Conservation (phyloP, 2,888 invertebrate species). For the Aphodius sticticus region DNA sequence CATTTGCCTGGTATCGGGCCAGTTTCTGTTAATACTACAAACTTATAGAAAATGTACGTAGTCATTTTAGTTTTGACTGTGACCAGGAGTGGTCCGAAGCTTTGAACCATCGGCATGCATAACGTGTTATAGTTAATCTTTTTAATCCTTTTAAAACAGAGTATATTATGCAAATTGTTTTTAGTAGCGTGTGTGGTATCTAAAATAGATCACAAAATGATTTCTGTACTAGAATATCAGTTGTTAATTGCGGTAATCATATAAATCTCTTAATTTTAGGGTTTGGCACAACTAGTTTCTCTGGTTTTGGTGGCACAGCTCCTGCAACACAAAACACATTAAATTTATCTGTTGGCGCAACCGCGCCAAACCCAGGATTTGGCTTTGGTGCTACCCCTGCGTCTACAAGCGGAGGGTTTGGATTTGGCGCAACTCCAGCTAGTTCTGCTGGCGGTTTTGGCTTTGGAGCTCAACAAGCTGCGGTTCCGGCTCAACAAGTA, state of each 20-base stretch:
- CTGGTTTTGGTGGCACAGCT: constrained; percentile 35
- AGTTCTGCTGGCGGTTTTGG: constrained; percentile 16
- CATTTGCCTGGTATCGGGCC: background rate
- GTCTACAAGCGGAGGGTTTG: background rate
- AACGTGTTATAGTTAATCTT: too few species aligned
- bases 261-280: constrained; percentile 12
- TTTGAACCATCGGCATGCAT: too few species aligned
- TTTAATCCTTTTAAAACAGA: too few species aligned
- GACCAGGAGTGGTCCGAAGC: too few species aligned
- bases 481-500: background rate
- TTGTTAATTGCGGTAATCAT: too few species aligned
- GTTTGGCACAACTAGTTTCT: constrained; percentile 27
- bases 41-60: too few species aligned
- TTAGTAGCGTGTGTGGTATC: too few species aligned
- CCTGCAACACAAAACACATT: constrained; percentile 21
- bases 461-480: constrained; percentile 34
- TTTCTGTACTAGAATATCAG: too few species aligned
- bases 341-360: constrained; percentile 30
- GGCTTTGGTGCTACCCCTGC: background rate
- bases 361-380: constrained; percentile 10
- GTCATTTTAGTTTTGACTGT: too few species aligned
- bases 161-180: too few species aligned
- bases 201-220: too few species aligned
- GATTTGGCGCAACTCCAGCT: constrained; percentile 24
- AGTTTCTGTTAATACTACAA: too few species aligned